A percentile compares a stretch with the other conserved stretches of the same genome.
Conservation (phyloP, 1,140 invertebrate genomes). For the Macrocentrus cingulum region DNA sequence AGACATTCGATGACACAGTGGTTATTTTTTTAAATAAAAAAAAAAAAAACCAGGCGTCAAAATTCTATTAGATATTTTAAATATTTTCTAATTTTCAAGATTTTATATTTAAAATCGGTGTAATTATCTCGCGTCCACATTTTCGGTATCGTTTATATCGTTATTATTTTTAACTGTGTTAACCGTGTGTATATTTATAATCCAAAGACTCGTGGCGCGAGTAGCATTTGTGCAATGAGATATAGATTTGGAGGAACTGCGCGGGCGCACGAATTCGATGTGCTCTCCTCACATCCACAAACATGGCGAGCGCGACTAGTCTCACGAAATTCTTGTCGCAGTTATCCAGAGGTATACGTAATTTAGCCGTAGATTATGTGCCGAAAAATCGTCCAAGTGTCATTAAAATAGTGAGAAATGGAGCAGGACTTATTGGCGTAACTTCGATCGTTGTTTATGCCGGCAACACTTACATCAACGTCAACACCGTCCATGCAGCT, state of each 20-base stretch:
- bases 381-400: neutral
- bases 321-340: conserved; percentile 9
- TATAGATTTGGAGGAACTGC: neutral
- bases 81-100: too few species aligned
- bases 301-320: conserved; percentile 28
- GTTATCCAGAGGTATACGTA: conserved; percentile 1
- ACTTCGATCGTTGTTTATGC: conserved; percentile 33
- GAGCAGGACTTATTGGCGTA: conserved; percentile 26
- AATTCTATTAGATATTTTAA: too few species aligned
- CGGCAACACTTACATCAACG: conserved; percentile 30
- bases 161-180: too few species aligned
- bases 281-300: conserved; percentile 2
- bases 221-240: too few species aligned
- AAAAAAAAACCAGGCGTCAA: too few species aligned
- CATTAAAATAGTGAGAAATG: conserved; percentile 14
- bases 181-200: too few species aligned
- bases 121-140: too few species aligned
- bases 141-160: too few species aligned
- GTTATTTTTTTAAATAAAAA: too few species aligned
- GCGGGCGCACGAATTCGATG: neutral
- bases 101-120: too few species aligned
- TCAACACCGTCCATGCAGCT: conserved; percentile 36
- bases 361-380: neutral
- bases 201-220: too few species aligned
- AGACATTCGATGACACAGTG: too few species aligned